Evolutionary conservation across 2,113 vertebrate genomes (phyloP).

Genomic region (Neotoma lepida): DNA sequence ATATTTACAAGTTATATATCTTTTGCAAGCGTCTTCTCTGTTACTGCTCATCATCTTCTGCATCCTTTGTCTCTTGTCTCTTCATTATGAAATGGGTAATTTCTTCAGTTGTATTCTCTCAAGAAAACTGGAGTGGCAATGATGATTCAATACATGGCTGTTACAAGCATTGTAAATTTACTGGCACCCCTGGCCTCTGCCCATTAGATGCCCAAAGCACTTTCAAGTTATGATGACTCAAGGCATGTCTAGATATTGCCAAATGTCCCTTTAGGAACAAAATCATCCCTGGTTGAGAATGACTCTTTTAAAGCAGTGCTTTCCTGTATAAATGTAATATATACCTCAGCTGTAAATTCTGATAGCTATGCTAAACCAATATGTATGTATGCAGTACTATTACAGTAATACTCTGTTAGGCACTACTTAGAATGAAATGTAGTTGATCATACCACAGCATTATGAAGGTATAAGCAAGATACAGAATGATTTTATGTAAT

Average conservation of each 20-base stretch:
- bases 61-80: not conserved
- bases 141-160: not conserved
- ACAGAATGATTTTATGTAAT: not conserved
- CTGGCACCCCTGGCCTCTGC: not conserved
- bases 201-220: not conserved
- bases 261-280: not conserved
- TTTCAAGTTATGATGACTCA: not conserved
- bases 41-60: not conserved
- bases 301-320: not conserved
- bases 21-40: not conserved
- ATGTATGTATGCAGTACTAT: not conserved
- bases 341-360: not conserved
- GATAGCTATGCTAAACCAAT: not conserved
- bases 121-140: not conserved
- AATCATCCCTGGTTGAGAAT: not conserved
- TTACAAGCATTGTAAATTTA: not conserved
- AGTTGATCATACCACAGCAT: not conserved
- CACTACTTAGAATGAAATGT: constrained; percentile 3
- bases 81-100: not conserved
- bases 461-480: not conserved
- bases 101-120: constrained; percentile 1
- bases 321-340: not conserved
- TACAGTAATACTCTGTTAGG: not conserved
- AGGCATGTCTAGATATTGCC: not conserved
- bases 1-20: not conserved